These are phyloP conservation scores for Eolophus roseicapilla DNA, from an alignment of 2,113 vertebrate genomes.

Conservation along the genomic window DNA sequence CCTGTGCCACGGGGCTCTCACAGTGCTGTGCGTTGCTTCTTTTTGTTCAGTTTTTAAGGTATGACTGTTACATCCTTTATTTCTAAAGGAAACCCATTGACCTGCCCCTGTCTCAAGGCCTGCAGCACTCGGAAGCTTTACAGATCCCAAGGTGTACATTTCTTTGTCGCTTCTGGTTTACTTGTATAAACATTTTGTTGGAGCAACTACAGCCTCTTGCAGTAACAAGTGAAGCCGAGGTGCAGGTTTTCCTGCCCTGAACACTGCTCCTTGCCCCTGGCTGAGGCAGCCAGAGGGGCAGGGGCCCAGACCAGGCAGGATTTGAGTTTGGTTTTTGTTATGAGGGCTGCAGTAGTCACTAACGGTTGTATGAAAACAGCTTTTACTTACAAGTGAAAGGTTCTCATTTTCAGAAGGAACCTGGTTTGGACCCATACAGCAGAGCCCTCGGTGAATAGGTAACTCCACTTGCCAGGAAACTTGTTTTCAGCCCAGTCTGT, in stretches of 20 bases:
- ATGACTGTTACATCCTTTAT: constrained; percentile 17
- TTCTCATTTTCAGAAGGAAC: neutral
- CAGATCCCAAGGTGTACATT: constrained; percentile 54
- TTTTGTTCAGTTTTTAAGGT: neutral
- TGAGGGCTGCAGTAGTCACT: neutral
- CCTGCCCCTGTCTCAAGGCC: constrained; percentile 14
- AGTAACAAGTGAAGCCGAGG: neutral
- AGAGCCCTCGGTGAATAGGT: neutral
- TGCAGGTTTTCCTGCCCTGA: neutral
- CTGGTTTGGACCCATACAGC: neutral
- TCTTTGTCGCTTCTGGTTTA: constrained; percentile 46
- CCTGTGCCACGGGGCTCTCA: neutral
- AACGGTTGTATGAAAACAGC: neutral
- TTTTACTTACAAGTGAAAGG: constrained; percentile 1
- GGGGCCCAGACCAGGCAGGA: neutral
- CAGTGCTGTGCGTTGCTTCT: neutral
- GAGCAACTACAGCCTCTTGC: constrained; percentile 16
- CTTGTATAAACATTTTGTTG: constrained; percentile 47
- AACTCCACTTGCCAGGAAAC: neutral
- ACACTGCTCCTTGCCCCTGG: neutral
- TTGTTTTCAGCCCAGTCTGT: neutral
- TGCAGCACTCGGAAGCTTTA: constrained; percentile 45
- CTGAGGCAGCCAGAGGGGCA: neutral
- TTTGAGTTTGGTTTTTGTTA: neutral
- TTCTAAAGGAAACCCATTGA: neutral